Percentiles rank a stretch among this genome's conserved stretches.
phyloP scores from a whole-genome alignment of 2,888 invertebrate genomes.

The Serrognathus titanus region DNA sequence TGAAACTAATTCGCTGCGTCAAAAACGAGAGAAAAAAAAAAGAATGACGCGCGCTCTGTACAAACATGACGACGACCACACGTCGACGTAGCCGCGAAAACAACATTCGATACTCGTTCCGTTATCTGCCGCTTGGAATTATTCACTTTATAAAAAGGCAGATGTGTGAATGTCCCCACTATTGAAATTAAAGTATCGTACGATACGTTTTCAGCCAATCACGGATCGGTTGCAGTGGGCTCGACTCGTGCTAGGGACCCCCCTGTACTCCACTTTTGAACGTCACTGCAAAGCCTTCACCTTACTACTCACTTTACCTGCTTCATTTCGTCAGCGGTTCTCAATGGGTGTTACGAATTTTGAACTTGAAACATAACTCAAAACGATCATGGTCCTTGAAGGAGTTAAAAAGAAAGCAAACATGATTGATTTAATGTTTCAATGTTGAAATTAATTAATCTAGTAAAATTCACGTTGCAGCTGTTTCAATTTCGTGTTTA shows the following conservation, averaged over 20 bases:
- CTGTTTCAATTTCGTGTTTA: too few relatives aligned
- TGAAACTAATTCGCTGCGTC: too few relatives aligned
- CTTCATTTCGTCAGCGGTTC: conserved; percentile 12
- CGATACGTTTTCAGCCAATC: conserved; percentile 30
- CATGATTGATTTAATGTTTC: too few relatives aligned
- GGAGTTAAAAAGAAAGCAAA: too few relatives aligned
- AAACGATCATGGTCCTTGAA: too few relatives aligned
- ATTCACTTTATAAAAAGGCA: conserved; percentile 21
- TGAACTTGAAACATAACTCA: too few relatives aligned
- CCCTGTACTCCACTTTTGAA: conserved; percentile 19
- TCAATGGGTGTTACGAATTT: conserved; percentile 6
- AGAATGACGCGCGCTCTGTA: too few relatives aligned
- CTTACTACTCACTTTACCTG: conserved; percentile 20
- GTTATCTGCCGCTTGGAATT: conserved; percentile 4
- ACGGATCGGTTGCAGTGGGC: conserved; percentile 25
- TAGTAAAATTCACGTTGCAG: too few relatives aligned
- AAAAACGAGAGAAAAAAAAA: too few relatives aligned
- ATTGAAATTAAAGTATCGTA: conserved; percentile 31
- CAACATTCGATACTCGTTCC: neutral
- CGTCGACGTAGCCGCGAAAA: too few relatives aligned
- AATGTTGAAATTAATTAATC: too few relatives aligned
- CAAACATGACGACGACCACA: too few relatives aligned
- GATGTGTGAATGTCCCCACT: conserved; percentile 24
- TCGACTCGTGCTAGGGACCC: conserved; percentile 20
- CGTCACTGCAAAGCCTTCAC: conserved; percentile 24